Conservation (phyloP, 2,888 invertebrate genomes). For the Ormyrus thymus region DNA sequence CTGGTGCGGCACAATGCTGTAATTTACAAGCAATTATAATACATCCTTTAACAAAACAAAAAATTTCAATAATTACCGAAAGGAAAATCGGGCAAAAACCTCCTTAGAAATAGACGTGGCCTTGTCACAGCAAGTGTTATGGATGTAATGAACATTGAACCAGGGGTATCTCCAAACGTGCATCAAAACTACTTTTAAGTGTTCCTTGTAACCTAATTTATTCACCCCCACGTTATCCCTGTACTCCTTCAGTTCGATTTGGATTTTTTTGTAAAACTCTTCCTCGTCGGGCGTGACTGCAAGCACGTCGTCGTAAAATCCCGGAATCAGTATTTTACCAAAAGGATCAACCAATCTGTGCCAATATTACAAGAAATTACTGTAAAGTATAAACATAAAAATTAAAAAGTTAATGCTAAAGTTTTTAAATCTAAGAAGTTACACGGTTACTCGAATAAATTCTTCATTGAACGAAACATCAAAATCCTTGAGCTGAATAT, state of each 20-base stretch:
- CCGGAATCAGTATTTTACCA: constrained; percentile 70
- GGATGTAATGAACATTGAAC: constrained; percentile 60
- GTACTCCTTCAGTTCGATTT: constrained; percentile 57
- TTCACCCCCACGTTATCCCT: constrained; percentile 55
- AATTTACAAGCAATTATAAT: constrained; percentile 7
- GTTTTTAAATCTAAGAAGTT: no score
- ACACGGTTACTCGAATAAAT: no score
- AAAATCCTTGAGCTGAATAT: no score
- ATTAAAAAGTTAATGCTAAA: no score
- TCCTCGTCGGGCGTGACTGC: constrained; percentile 76
- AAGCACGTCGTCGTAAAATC: constrained; percentile 72
- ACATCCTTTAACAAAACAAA: neutral
- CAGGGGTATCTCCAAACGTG: constrained; percentile 73
- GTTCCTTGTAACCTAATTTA: constrained; percentile 53
- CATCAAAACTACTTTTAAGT: constrained; percentile 66
- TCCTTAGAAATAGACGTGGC: constrained; percentile 56
- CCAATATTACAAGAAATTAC: constrained; percentile 1
- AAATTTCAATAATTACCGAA: constrained; percentile 57
- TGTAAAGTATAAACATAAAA: neutral
- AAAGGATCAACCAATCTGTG: constrained; percentile 64
- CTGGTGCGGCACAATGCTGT: constrained; percentile 60
- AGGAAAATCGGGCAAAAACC: constrained; percentile 60
- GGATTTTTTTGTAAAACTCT: constrained; percentile 66
- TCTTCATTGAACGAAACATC: no score
- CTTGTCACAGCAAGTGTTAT: constrained; percentile 50